Percentiles rank a stretch among this genome's conserved stretches.
phyloP scores from a whole-genome alignment of 2,888 invertebrate genomes.

The Harmothoe impar region DNA sequence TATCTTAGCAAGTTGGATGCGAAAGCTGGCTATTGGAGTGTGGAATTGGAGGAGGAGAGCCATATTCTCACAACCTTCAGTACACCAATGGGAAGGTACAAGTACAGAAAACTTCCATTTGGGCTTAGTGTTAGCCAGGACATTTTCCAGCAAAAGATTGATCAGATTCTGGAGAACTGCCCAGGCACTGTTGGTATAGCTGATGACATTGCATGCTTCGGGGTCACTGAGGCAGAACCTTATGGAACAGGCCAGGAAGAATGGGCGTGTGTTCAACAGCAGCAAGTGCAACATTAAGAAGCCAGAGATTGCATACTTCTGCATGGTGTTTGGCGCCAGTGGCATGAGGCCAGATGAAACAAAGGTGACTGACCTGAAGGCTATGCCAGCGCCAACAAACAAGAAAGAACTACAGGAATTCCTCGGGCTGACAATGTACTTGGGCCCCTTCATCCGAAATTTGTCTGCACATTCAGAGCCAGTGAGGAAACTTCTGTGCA shows the following conservation, averaged over 20 bases:
- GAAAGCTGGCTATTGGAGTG: not conserved
- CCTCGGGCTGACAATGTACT: constrained; percentile 66
- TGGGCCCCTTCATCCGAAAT: constrained; percentile 63
- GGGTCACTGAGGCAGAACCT: not conserved
- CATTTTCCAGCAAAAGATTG: constrained; percentile 59
- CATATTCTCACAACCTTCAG: not conserved
- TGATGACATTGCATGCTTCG: constrained; percentile 56
- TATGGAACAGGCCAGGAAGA: not conserved
- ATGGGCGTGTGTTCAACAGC: not conserved
- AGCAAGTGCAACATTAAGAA: not conserved
- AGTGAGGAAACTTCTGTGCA: constrained; percentile 63
- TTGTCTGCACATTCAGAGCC: constrained; percentile 40
- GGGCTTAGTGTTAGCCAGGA: not conserved
- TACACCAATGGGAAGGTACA: not conserved
- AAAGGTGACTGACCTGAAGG: not conserved
- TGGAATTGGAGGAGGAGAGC: not conserved
- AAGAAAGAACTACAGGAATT: constrained; percentile 67
- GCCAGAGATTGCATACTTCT: not conserved
- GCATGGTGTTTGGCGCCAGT: not conserved
- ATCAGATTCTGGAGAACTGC: constrained; percentile 62
- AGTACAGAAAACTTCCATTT: not conserved
- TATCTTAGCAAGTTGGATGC: not conserved
- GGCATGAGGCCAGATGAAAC: not conserved
- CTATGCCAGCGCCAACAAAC: constrained; percentile 49
- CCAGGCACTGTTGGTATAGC: constrained; percentile 54